These are phyloP conservation scores for Rhabdomys pumilio DNA, from an alignment of 2,797 vertebrate species.

Conservation along the genomic window DNA sequence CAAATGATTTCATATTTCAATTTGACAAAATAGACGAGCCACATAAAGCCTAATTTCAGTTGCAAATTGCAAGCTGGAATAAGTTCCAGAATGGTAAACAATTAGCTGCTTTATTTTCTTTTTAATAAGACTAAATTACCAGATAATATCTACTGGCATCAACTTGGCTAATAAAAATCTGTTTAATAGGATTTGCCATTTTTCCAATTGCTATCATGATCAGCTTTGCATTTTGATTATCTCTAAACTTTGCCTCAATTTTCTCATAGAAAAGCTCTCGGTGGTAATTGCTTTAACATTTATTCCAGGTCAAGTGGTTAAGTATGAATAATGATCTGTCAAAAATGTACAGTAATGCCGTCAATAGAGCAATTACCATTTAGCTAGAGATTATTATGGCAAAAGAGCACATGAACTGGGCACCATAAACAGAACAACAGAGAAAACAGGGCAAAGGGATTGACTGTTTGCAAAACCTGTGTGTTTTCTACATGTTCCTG, in stretches of 20 bases:
- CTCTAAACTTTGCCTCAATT: slow-evolving; percentile 93
- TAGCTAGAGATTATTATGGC: slow-evolving; percentile 93
- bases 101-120: slow-evolving; percentile 93
- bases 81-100: slow-evolving; percentile 92
- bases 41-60: slow-evolving; percentile 92
- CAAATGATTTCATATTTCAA: slow-evolving; percentile 92
- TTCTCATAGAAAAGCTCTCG: slow-evolving; percentile 93
- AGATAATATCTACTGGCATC: slow-evolving; percentile 93
- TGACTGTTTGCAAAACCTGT: slow-evolving; percentile 87
- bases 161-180: slow-evolving; percentile 93
- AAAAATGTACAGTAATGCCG: slow-evolving; percentile 93
- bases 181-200: slow-evolving; percentile 93
- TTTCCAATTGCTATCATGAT: slow-evolving; percentile 92
- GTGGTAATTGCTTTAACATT: slow-evolving; percentile 95
- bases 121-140: slow-evolving; percentile 93
- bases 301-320: slow-evolving; percentile 96
- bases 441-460: slow-evolving; percentile 89
- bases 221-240: slow-evolving; percentile 93
- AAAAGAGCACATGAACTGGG: slow-evolving; percentile 93
- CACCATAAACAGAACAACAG: slow-evolving; percentile 92
- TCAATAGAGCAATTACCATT: slow-evolving; percentile 96
- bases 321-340: slow-evolving; percentile 97
- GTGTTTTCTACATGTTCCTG: slow-evolving; percentile 83
- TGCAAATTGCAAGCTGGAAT: slow-evolving; percentile 91
- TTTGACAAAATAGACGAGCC: slow-evolving; percentile 92